Percentiles rank a stretch among this genome's conserved stretches.
These are phyloP conservation scores for Excalfactoria chinensis DNA, from an alignment of 2,113 vertebrate genomes.

Conservation along the genomic window DNA sequence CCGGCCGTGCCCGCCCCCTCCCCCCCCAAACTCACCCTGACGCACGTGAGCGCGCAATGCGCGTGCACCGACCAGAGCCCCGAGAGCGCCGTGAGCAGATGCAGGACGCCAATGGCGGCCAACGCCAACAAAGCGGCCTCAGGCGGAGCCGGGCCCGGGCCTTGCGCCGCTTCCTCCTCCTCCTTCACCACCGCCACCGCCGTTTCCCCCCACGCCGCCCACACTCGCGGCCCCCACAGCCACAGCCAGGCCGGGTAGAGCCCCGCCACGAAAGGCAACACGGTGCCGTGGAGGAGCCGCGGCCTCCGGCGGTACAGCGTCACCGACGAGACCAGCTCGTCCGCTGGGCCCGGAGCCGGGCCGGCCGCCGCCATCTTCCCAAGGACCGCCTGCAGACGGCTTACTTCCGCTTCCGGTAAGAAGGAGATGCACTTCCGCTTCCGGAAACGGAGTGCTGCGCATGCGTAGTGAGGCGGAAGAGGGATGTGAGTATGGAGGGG, in stretches of 20 bases:
- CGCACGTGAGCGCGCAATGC: conserved; percentile 93
- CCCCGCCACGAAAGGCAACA: conserved; percentile 88
- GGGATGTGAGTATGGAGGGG: too few relatives aligned
- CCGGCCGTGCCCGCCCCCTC: too few relatives aligned
- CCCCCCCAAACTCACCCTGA: conserved; percentile 81
- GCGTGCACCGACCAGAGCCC: conserved; percentile 97
- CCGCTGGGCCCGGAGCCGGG: conserved; percentile 62
- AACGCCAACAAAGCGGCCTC: conserved; percentile 90
- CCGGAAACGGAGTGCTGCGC: too few relatives aligned
- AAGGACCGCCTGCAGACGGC: not conserved
- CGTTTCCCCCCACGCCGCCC: too few relatives aligned
- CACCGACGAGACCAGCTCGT: conserved; percentile 92
- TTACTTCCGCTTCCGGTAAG: conserved; percentile 1
- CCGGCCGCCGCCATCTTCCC: conserved; percentile 54
- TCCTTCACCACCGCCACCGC: too few relatives aligned
- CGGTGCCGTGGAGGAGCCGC: conserved; percentile 85
- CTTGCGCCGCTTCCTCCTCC: not conserved
- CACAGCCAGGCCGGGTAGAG: conserved; percentile 93
- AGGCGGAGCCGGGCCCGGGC: conserved; percentile 70
- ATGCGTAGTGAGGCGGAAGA: too few relatives aligned
- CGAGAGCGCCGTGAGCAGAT: conserved; percentile 92
- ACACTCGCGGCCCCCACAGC: conserved; percentile 78
- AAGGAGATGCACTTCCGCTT: not conserved
- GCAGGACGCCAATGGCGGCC: conserved; percentile 88
- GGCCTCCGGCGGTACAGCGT: conserved; percentile 89